Evolutionary conservation across 2,888 invertebrate genomes (phyloP).

Genomic region (Eurytoma adleriae): DNA sequence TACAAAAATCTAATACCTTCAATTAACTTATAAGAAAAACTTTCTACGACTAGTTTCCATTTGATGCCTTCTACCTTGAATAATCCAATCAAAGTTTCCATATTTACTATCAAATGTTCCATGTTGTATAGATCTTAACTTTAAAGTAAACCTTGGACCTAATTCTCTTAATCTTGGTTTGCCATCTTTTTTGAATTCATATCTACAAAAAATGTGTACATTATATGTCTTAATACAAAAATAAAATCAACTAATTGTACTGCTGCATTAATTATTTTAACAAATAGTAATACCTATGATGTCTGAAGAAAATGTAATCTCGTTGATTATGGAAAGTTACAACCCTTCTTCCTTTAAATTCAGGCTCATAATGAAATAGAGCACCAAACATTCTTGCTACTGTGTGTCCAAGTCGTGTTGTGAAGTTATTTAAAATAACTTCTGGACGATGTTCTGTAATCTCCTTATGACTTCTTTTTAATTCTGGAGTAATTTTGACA

Average conservation of each 20-base stretch:
- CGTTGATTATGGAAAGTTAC: slow-evolving; percentile 99
- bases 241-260: neutral
- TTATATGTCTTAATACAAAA: slow-evolving; percentile 18
- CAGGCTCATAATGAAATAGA: slow-evolving; percentile 96
- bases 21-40: slow-evolving; percentile 88
- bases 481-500: slow-evolving; percentile 91
- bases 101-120: slow-evolving; percentile 98
- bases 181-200: slow-evolving; percentile 89
- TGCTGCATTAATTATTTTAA: neutral
- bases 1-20: slow-evolving; percentile 36
- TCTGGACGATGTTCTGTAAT: slow-evolving; percentile 94
- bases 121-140: slow-evolving; percentile 93
- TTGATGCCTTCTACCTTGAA: slow-evolving; percentile 91
- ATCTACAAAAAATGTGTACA: slow-evolving; percentile 79
- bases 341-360: slow-evolving; percentile 94
- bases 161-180: slow-evolving; percentile 90
- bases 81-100: slow-evolving; percentile 98
- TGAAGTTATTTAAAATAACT: slow-evolving; percentile 95
- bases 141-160: slow-evolving; percentile 98
- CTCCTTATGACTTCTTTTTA: slow-evolving; percentile 87
- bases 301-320: slow-evolving; percentile 98
- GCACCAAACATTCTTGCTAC: slow-evolving; percentile 95
- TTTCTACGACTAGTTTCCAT: slow-evolving; percentile 95
- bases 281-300: slow-evolving; percentile 84
- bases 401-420: slow-evolving; percentile 93